phyloP scores from a whole-genome alignment of 1,140 invertebrate species.

The Neotoxoptera formosana region DNA sequence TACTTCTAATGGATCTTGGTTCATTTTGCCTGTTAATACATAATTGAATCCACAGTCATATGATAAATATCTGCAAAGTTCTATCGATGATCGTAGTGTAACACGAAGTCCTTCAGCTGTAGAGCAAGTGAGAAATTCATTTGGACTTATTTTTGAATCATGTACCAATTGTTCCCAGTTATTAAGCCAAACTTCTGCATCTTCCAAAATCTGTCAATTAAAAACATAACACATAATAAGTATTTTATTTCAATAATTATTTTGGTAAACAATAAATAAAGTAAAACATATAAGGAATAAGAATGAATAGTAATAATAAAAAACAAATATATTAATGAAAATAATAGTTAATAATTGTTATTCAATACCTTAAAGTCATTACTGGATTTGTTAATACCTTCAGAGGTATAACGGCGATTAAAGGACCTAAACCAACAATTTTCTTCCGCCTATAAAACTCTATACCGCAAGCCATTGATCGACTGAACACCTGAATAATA shows the following conservation, averaged over 20 bases:
- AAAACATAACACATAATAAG: neutral
- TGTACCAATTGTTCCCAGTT: neutral
- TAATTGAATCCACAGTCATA: slow-evolving; percentile 15
- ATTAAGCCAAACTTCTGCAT: slow-evolving; percentile 14
- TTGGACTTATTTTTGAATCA: slow-evolving; percentile 6
- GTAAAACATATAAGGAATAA: too few species aligned
- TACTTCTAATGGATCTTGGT: slow-evolving; percentile 20
- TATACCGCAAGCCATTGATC: neutral
- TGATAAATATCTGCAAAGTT: neutral
- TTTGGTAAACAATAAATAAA: too few species aligned
- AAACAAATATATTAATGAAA: too few species aligned
- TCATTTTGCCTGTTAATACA: neutral
- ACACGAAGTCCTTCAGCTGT: slow-evolving; percentile 6
- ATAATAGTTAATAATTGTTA: neutral
- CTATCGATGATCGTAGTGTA: neutral
- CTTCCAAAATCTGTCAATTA: neutral
- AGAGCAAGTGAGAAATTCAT: neutral
- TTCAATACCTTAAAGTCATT: neutral
- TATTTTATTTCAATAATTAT: too few species aligned
- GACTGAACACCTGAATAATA: too few species aligned
- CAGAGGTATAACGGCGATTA: neutral
- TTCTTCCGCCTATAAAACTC: neutral
- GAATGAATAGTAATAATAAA: too few species aligned
- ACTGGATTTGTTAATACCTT: neutral
- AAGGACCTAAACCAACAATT: neutral